Conservation (phyloP, 30 jellyfish, hydroid and myxozoan genomes). For the Hydra vulgaris region DNA sequence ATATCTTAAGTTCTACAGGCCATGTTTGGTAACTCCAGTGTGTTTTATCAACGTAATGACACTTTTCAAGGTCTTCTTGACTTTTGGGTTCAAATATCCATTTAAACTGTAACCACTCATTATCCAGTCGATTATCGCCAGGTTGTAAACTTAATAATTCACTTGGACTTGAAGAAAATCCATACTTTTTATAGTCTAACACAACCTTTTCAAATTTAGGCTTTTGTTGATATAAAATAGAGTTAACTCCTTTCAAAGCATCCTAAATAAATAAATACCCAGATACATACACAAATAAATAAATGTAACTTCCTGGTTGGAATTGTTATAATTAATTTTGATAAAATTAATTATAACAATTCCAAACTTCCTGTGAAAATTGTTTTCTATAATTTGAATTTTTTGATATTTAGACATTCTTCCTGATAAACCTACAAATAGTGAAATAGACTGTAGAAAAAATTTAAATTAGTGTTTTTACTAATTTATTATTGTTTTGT, state of each 20-base stretch:
- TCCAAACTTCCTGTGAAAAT: no score
- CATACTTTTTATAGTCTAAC: constrained; percentile 32
- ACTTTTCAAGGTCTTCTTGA: constrained; percentile 49
- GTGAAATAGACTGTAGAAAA: no score
- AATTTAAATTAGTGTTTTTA: no score
- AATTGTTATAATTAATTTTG: no score
- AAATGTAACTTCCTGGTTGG: no score
- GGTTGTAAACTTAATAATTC: constrained; percentile 30
- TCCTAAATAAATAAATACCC: constrained; percentile 14
- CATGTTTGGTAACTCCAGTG: constrained; percentile 82
- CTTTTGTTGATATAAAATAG: constrained; percentile 56
- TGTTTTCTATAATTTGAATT: no score
- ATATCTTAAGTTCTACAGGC: constrained; percentile 40
- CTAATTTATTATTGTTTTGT: no score
- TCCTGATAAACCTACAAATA: no score
- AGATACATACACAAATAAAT: not conserved
- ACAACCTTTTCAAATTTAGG: constrained; percentile 28
- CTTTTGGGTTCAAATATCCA: constrained; percentile 26
- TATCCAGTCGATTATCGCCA: constrained; percentile 65
- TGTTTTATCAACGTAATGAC: constrained; percentile 56
- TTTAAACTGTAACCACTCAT: constrained; percentile 68
- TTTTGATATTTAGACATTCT: no score
- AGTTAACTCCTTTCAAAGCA: constrained; percentile 59
- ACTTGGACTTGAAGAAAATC: constrained; percentile 24
- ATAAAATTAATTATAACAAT: no score